phyloP scores from a whole-genome alignment of 2,113 vertebrate species.

The Pontoporia blainvillei region DNA sequence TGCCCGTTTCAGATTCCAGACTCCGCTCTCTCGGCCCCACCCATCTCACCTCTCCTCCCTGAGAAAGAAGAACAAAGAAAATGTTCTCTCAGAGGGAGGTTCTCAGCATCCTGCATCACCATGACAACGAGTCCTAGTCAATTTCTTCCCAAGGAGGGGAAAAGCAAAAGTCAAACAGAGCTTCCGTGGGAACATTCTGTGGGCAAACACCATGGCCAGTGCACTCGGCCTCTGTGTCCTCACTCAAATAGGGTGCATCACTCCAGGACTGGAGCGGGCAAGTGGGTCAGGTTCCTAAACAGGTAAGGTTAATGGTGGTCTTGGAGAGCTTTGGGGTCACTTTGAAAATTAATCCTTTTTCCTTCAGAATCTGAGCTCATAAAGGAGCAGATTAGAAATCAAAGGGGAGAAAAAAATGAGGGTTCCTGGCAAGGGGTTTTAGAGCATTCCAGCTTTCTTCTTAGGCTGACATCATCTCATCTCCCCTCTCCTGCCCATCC shows the following conservation, averaged over 20 bases:
- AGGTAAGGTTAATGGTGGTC: slow-evolving; percentile 22
- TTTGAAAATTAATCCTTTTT: slow-evolving; percentile 56
- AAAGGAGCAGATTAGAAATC: slow-evolving; percentile 46
- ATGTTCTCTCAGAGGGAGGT: not conserved
- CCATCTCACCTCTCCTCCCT: not conserved
- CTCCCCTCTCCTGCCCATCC: not conserved
- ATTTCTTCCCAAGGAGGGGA: not conserved
- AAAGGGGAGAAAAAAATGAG: not conserved
- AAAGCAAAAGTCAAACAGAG: slow-evolving; percentile 42
- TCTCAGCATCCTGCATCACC: not conserved
- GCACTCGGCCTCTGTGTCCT: not conserved
- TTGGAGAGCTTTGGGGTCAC: slow-evolving; percentile 45
- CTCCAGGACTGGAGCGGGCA: not conserved
- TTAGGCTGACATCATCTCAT: slow-evolving; percentile 22
- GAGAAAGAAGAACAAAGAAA: slow-evolving; percentile 5
- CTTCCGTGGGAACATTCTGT: not conserved
- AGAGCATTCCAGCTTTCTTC: not conserved
- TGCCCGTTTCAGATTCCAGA: not conserved
- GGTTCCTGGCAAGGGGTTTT: not conserved
- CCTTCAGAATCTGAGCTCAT: slow-evolving; percentile 37
- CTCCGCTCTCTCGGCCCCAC: not conserved
- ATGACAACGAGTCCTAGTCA: slow-evolving; percentile 36
- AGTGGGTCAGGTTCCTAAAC: not conserved
- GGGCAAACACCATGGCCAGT: not conserved
- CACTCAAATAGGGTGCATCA: not conserved